phyloP scores from a whole-genome alignment of 1,140 invertebrate genomes.

The Oryzaephilus surinamensis region DNA sequence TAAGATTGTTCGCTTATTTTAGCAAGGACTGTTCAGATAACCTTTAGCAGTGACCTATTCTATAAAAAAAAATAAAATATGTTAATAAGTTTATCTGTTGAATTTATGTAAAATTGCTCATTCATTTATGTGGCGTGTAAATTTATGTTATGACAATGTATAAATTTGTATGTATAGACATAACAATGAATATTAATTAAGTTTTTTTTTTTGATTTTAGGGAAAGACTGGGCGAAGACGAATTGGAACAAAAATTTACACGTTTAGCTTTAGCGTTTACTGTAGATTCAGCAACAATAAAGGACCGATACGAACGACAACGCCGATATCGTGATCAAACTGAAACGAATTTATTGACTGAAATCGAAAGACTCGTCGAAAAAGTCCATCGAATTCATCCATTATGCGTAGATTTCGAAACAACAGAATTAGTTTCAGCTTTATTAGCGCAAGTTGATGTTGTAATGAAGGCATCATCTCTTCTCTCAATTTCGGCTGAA shows the following conservation, averaged over 20 bases:
- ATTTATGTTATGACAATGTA: too few species aligned
- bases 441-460: constrained; percentile 27
- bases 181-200: too few species aligned
- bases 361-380: constrained; percentile 29
- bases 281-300: constrained; percentile 31
- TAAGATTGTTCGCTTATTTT: too few species aligned
- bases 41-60: too few species aligned
- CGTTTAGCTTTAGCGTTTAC: constrained; percentile 31
- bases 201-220: constrained; percentile 13
- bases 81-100: too few species aligned
- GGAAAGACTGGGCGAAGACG: constrained; percentile 28
- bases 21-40: too few species aligned
- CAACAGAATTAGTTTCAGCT: constrained; percentile 26
- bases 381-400: constrained; percentile 26
- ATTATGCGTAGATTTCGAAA: constrained; percentile 31
- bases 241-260: constrained; percentile 33
- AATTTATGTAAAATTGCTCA: too few species aligned
- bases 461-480: constrained; percentile 25
- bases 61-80: too few species aligned
- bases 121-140: too few species aligned
- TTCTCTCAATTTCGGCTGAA: constrained; percentile 29
- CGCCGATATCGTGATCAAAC: constrained; percentile 31
- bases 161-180: too few species aligned
- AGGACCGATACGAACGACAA: constrained; percentile 30
- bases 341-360: constrained; percentile 29